These are phyloP conservation scores for Heterodera schachtii DNA, from an alignment of 1,140 invertebrate species.

Conservation along the genomic window DNA sequence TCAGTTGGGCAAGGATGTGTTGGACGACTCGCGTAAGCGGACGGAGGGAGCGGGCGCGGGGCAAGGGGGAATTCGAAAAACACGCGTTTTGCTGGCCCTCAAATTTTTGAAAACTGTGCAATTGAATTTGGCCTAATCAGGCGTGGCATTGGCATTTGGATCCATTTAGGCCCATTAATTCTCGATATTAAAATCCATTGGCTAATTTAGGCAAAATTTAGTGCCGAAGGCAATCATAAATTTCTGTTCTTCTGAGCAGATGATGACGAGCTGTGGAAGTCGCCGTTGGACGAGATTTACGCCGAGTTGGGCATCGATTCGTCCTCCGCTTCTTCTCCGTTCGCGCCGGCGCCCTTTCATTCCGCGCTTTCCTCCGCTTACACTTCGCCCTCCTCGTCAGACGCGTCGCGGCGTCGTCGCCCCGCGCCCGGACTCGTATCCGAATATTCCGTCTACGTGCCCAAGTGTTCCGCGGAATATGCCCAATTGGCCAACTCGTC, in stretches of 20 bases:
- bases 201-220: too few species aligned
- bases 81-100: too few species aligned
- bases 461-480: slow-evolving; percentile 49
- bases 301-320: slow-evolving; percentile 35
- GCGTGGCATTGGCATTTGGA: too few species aligned
- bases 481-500: slow-evolving; percentile 20
- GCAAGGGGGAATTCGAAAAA: neutral
- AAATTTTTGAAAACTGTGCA: too few species aligned
- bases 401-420: neutral
- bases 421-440: slow-evolving; percentile 6
- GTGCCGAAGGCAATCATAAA: neutral
- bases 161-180: too few species aligned
- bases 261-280: slow-evolving; percentile 41
- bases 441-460: slow-evolving; percentile 51
- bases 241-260: slow-evolving; percentile 28
- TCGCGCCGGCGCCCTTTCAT: neutral
- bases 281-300: slow-evolving; percentile 44
- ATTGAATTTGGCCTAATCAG: too few species aligned
- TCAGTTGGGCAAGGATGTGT: slow-evolving; percentile 48
- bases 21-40: slow-evolving; percentile 49
- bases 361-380: slow-evolving; percentile 12
- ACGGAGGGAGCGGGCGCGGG: neutral
- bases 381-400: slow-evolving; percentile 1
- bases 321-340: neutral
- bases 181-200: too few species aligned